Evolutionary conservation across 2,113 vertebrate genomes (phyloP), one percentile per base, ranked within the genome.

Genomic region (Ovibos moschatus): DNA sequence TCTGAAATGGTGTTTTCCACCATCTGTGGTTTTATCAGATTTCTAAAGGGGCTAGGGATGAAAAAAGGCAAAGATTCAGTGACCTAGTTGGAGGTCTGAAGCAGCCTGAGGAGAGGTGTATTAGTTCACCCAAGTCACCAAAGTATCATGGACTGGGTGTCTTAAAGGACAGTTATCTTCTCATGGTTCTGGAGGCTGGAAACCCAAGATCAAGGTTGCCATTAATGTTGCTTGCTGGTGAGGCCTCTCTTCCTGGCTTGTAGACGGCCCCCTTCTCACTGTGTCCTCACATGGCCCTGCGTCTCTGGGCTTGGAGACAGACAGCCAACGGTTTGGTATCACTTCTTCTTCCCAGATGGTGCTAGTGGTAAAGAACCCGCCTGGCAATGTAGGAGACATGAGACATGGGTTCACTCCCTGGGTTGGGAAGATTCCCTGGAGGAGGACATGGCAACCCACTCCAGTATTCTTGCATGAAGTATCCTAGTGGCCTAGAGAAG

Each of bases 51-150:
- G 43, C 47, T 14, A 3, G 60, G 76, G 58, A 71, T 53, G 16
- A 28, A 43, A 50, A 50, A 11, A 40, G 51, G 43, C 19, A 53
- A 16, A 16, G 82, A 33, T 7, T 5, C 27, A 5, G 6, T 3
- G 27, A 45, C 14, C 55, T 27, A 11, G 62, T 17, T 23, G n/a
- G 93, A 60, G 62, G 64, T 17, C 78, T 0, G 13, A 71, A 74
- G 55, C 53, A 27, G 23, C 58, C 17, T 0, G 0, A 14, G 50
- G 2, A 12, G 19, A 47, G 71, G 3, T 2, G 9, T 8, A 23
- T 27, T 12, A 30, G 45, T 71, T 17, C 16, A 13, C 76, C 62
- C 0, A 0, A 19, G 47, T 15, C 8, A 30, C 36, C 16, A 16
- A 33, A 83, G 16, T 30, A 0, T 43, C 43, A 50, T 2, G 1